A percentile compares a stretch with the other conserved stretches of the same genome.
These are phyloP conservation scores for Takifugu rubripes DNA, from an alignment of 2,797 vertebrate genomes.

Conservation along the genomic window DNA sequence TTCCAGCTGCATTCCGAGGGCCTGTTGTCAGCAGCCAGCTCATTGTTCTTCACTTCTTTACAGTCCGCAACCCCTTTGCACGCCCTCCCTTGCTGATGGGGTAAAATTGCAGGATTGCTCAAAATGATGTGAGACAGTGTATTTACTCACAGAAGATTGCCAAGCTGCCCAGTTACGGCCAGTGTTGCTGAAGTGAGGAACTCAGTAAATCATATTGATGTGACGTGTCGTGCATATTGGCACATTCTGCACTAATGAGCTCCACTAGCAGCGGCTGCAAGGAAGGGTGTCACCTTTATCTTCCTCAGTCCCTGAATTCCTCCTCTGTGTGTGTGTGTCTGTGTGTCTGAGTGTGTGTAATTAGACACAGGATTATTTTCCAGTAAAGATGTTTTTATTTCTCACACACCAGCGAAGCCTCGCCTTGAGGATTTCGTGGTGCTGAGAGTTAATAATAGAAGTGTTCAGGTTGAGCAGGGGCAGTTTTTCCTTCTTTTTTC, in stretches of 20 bases:
- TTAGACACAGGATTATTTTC: constrained; percentile 79
- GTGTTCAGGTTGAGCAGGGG: constrained; percentile 80
- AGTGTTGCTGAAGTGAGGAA: constrained; percentile 19
- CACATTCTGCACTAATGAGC: constrained; percentile 47
- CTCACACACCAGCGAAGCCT: constrained; percentile 76
- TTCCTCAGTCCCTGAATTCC: constrained; percentile 5
- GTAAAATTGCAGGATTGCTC: too few species aligned
- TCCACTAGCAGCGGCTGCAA: constrained; percentile 6
- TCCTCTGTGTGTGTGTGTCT: constrained; percentile 19
- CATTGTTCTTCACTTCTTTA: constrained; percentile 4
- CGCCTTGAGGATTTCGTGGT: constrained; percentile 71
- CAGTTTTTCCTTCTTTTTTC: constrained; percentile 69
- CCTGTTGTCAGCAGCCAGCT: too few species aligned
- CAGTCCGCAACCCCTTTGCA: background rate
- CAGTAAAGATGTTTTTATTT: constrained; percentile 78
- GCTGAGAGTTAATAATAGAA: constrained; percentile 84
- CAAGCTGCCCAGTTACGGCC: constrained; percentile 26
- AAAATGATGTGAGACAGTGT: too few species aligned
- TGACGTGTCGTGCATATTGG: constrained; percentile 20
- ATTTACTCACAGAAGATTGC: background rate
- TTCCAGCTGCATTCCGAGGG: too few species aligned
- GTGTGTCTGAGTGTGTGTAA: constrained; percentile 64
- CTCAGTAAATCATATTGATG: constrained; percentile 23
- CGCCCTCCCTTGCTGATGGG: too few species aligned
- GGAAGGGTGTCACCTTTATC: constrained; percentile 17